Evolutionary conservation across 2,797 vertebrate species (phyloP), one percentile per base, ranked within the genome.

Genomic region (Pitangus sulphuratus): DNA sequence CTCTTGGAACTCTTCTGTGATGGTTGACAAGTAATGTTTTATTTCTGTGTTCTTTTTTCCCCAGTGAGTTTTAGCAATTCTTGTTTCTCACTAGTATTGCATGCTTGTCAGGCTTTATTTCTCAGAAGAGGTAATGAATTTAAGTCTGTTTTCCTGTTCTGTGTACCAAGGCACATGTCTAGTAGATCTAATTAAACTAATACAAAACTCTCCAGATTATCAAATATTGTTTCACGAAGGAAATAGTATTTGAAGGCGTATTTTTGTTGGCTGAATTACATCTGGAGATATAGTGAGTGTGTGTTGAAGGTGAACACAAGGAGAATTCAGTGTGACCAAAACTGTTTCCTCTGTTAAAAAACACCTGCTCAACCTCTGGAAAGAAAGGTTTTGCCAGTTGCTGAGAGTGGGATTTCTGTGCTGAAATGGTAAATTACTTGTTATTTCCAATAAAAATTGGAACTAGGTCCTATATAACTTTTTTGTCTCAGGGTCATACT

Each of bases 61-160:
- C 77, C 53, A 4, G 30, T 89, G 81, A 47, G 22, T 72, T 91
- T 95, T 82, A 71, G 48, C 72, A 62, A 0, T 96, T 95, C 78
- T 81, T 88, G 57, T 88, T 95, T 93, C 54, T 94, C 50, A 40
- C 66, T 88, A 22, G 45, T 25, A 42, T 18, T 78, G 86, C 82
- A 20, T 91, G 94, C 92, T 95, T 97, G 70, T 96, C 88, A 87
- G 80, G 51, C 83, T 88, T 89, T 93, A 39, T 97, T 97, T 92
- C 86, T 96, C 90, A 89, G 84, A 92, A 91, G 91, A 94, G 60
- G 56, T 94, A 95, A 95, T 93, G 84, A 95, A 75, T 96, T 95
- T 95, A 96, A 95, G 83, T 87, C 76, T 96, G 69, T 95, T 95
- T 97, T 97, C 94, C 92, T 90, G 61, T 77, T 91, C 79, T 95